Percentiles rank a stretch among this genome's conserved stretches.
These are phyloP conservation scores for Mechanitis mazaeus DNA, from an alignment of 2,888 invertebrate species.

Conservation along the genomic window DNA sequence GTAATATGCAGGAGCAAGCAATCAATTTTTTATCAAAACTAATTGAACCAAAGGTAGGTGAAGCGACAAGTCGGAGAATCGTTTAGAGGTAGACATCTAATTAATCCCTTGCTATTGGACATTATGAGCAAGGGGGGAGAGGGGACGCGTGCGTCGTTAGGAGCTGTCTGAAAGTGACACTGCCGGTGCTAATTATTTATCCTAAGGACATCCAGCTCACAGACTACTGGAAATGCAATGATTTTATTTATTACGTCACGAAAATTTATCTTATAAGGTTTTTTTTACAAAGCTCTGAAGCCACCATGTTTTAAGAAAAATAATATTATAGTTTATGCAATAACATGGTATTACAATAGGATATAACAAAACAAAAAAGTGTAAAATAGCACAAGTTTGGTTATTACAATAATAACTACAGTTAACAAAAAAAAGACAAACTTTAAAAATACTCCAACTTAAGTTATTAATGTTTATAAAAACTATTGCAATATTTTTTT, in stretches of 20 bases:
- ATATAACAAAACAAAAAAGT: too few species aligned
- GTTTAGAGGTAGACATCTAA: slow-evolving; percentile 46
- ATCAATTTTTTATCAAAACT: slow-evolving; percentile 14
- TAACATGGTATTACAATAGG: too few species aligned
- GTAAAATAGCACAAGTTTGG: too few species aligned
- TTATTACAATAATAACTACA: too few species aligned
- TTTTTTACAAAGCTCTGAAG: too few species aligned
- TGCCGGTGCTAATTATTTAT: slow-evolving; percentile 67
- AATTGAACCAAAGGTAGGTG: slow-evolving; percentile 26
- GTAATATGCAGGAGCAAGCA: neutral
- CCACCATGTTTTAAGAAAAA: too few species aligned
- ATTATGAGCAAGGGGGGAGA: slow-evolving; percentile 34
- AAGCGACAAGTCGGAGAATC: slow-evolving; percentile 32
- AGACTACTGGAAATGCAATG: slow-evolving; percentile 22
- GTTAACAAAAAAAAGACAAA: too few species aligned
- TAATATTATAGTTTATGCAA: too few species aligned
- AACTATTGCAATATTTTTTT: too few species aligned
- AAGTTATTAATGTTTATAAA: too few species aligned
- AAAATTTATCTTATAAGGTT: neutral
- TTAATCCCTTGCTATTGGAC: slow-evolving; percentile 46
- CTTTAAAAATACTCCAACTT: too few species aligned
- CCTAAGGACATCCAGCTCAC: slow-evolving; percentile 49
- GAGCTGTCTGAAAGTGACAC: slow-evolving; percentile 70
- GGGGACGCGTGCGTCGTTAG: slow-evolving; percentile 61
- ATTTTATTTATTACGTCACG: slow-evolving; percentile 11